phyloP scores from a whole-genome alignment of 2,113 vertebrate genomes.

The Dicaeum eximium region DNA sequence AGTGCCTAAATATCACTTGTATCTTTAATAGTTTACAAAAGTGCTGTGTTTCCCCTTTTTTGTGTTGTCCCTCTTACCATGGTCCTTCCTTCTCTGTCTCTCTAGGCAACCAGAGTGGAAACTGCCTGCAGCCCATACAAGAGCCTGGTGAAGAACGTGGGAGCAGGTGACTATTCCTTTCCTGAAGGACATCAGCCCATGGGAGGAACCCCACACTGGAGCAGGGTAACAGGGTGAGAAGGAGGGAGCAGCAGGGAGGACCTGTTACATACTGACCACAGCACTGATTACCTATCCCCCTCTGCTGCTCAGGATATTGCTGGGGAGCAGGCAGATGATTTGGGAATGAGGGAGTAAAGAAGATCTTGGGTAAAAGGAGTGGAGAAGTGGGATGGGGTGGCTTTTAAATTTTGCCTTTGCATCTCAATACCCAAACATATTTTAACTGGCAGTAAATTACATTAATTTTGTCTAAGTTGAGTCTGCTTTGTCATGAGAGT shows the following conservation, averaged over 20 bases:
- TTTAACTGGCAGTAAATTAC: neutral
- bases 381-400: neutral
- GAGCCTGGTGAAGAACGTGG: neutral
- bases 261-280: neutral
- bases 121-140: neutral
- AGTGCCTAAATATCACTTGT: neutral
- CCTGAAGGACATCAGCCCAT: neutral
- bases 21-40: neutral
- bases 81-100: neutral
- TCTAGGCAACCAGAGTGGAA: neutral
- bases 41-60: fast-evolving
- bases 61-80: neutral
- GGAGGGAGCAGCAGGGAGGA: neutral
- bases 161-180: neutral
- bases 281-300: fast-evolving
- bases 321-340: neutral
- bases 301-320: fast-evolving
- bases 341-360: neutral
- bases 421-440: neutral
- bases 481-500: neutral
- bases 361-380: neutral
- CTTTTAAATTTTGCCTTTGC: neutral
- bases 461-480: neutral
- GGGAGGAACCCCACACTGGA: fast-evolving
- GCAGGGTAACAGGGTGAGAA: neutral